A percentile compares a stretch with the other conserved stretches of the same genome.
phyloP scores from a whole-genome alignment of 2,797 vertebrate species.

The Sphaeramia orbicularis region DNA sequence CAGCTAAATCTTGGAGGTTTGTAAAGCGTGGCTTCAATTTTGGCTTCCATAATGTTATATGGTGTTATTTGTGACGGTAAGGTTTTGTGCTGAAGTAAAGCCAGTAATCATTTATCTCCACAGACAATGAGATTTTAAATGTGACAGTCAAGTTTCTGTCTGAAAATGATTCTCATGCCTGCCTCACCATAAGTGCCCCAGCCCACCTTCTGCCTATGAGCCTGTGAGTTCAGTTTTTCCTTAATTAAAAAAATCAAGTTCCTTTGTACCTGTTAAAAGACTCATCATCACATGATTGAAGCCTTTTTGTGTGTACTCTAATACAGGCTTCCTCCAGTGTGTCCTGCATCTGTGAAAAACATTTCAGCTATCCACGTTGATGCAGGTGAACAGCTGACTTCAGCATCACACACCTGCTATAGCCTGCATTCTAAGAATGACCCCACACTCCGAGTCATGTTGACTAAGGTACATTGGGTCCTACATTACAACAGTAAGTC shows the following conservation, averaged over 20 bases:
- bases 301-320: constrained; percentile 11
- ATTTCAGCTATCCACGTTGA: constrained; percentile 60
- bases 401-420: constrained; percentile 74
- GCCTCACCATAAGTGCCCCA: constrained; percentile 80
- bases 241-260: background rate
- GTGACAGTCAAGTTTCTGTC: constrained; percentile 60
- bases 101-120: constrained; percentile 15
- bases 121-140: constrained; percentile 62
- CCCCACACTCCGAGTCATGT: constrained; percentile 79
- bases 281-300: background rate
- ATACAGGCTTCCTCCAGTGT: constrained; percentile 76
- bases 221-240: constrained; percentile 70
- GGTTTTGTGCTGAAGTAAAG: too few relatives aligned
- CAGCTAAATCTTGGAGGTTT: constrained; percentile 81
- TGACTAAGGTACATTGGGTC: constrained; percentile 76
- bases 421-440: constrained; percentile 73
- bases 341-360: constrained; percentile 56
- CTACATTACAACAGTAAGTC: constrained; percentile 2
- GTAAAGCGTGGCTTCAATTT: too few relatives aligned
- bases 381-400: constrained; percentile 26
- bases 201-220: constrained; percentile 72
- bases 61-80: too few relatives aligned
- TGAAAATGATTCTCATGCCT: constrained; percentile 73
- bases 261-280: background rate
- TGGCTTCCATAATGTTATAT: too few relatives aligned